Base-by-base conservation (phyloP, 37 sponge, comb jelly and placozoan species). In the Theonella swinhoei region DNA sequence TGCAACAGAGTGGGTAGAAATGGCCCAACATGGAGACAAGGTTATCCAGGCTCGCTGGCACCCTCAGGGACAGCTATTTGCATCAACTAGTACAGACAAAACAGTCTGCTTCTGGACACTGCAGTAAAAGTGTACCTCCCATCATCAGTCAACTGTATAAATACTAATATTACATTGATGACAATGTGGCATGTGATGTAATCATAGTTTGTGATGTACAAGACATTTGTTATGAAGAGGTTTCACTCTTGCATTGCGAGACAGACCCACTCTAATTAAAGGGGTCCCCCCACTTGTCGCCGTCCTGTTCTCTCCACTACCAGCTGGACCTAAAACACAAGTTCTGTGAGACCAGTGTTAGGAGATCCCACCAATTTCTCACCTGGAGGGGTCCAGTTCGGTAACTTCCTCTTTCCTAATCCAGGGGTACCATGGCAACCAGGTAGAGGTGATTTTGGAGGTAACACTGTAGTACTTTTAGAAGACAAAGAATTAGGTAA, bases 41-140 rank as follows among this genome's bases (percentile, higher is more conserved):
- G 96, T 94, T 37, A 80, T 96, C 34, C 95, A 96, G 75, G 80
- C 83, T 79, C 84, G 90, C 33, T 96, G 95, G 95, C 95, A 95
- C 68, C 62, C 84, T 0, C 34, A 68, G 35, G 85, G 89, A 24
- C 4, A 63, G 0, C 5, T 82, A 19, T 83, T 91, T 84, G 88
- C 88, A 4, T 83, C 83, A 38, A 87, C 92, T 43, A 62, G 92
- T 1, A 78, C 84, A 11, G 92, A 94, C 70, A 87, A 84, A 54
- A 90, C 38, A 19, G 94, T 85, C 17, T 68, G 85, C 58, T 87
- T 94, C 74, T 94, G 94, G 94, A 74, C 39, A 71, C 62, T 83
- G 38, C 4, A 7, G n/a, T 3, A 20, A 22, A 25, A 28, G 39
- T 75, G 33, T 47, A 42, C 43, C 22, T 42, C 5, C 31, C 31